phyloP scores from a whole-genome alignment of 2,888 invertebrate genomes.

The Lasioglossum malachurum region DNA sequence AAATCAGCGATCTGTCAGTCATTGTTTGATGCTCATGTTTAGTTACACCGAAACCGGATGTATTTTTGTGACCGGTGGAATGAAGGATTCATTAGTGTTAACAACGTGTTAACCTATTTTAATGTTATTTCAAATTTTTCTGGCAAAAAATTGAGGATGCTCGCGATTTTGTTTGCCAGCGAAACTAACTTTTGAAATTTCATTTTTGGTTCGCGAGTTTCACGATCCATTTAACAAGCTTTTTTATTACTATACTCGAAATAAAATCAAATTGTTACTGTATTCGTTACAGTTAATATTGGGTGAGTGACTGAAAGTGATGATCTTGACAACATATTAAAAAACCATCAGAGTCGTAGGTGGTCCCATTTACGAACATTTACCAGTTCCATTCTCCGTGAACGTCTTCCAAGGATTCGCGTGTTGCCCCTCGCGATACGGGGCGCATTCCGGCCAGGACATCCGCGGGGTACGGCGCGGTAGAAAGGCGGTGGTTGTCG shows the following conservation, averaged over 20 bases:
- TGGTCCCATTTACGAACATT: constrained; percentile 1
- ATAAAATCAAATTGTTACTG: no score
- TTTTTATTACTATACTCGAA: not conserved
- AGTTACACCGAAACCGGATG: not conserved
- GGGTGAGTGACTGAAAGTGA: not conserved
- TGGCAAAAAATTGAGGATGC: not conserved
- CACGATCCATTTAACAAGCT: not conserved
- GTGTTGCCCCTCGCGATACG: constrained; percentile 31
- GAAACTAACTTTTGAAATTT: not conserved
- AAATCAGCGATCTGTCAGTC: constrained; percentile 2
- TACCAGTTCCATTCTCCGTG: not conserved
- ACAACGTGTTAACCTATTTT: not conserved
- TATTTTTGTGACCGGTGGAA: not conserved
- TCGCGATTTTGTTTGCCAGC: not conserved
- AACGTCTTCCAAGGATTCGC: constrained; percentile 37
- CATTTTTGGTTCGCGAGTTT: not conserved
- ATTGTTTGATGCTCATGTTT: not conserved
- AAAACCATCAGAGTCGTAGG: not conserved
- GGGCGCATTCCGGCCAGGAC: not conserved
- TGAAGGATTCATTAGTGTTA: not conserved
- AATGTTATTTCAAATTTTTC: not conserved
- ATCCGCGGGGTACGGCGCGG: not conserved
- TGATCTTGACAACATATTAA: not conserved
- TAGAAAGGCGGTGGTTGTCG: not conserved
- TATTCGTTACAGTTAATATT: not conserved